Conservation (phyloP, 1,140 invertebrate species). For the Chrysomallon squamiferum region DNA sequence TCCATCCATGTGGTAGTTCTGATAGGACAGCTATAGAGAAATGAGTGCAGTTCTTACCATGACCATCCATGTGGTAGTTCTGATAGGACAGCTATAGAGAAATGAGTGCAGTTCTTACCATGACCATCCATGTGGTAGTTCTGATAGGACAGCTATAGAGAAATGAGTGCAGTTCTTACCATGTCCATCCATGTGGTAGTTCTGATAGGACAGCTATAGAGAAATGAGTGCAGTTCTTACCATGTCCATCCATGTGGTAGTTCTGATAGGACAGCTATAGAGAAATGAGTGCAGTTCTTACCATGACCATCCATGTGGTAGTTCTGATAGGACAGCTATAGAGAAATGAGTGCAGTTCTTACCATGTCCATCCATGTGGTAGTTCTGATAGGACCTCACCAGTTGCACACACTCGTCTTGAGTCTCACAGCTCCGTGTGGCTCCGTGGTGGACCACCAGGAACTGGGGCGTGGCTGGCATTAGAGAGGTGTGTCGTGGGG, state of each 20-base stretch:
- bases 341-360: background rate
- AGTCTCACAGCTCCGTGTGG: constrained; percentile 67
- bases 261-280: constrained; percentile 73
- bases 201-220: constrained; percentile 73
- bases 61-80: constrained; percentile 72
- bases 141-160: constrained; percentile 73
- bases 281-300: no score
- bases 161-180: no score
- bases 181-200: constrained; percentile 71
- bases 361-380: constrained; percentile 69
- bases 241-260: constrained; percentile 71
- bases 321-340: constrained; percentile 63
- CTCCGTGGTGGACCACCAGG: constrained; percentile 72
- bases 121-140: constrained; percentile 72
- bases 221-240: no score
- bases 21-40: no score
- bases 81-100: no score
- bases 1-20: constrained; percentile 74
- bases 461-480: constrained; percentile 24
- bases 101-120: no score
- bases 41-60: no score
- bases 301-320: constrained; percentile 71
- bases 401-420: constrained; percentile 64
- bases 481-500: background rate
- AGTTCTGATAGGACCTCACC: constrained; percentile 73